These are phyloP conservation scores for Chinchilla lanigera DNA, from an alignment of 2,113 vertebrate species.

Conservation along the genomic window DNA sequence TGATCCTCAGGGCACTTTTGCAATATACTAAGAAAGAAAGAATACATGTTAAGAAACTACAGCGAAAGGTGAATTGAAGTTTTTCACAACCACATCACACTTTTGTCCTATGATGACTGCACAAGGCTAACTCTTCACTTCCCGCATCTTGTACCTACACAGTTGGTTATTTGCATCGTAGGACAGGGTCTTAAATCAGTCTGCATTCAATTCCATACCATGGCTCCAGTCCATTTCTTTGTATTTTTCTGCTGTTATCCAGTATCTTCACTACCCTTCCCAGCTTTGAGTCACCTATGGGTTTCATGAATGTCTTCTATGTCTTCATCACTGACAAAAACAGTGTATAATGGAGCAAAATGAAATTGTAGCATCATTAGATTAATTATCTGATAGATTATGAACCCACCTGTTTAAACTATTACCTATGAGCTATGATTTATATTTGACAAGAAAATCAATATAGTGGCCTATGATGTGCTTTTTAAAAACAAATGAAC, in stretches of 20 bases:
- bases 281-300: not conserved
- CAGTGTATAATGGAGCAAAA: not conserved
- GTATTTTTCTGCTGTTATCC: slow-evolving; percentile 34
- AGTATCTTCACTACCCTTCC: slow-evolving; percentile 39
- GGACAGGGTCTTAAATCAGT: not conserved
- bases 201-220: not conserved
- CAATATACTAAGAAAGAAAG: slow-evolving; percentile 46
- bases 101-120: not conserved
- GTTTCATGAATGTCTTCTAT: slow-evolving; percentile 24
- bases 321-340: slow-evolving; percentile 44
- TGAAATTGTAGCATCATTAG: not conserved
- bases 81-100: not conserved
- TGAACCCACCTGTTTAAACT: slow-evolving; percentile 3
- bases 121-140: not conserved
- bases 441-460: slow-evolving; percentile 33
- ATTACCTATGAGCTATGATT: not conserved
- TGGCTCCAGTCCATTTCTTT: slow-evolving; percentile 21
- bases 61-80: not conserved
- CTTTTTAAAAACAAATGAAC: not conserved
- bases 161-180: slow-evolving; percentile 12
- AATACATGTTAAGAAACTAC: slow-evolving; percentile 7
- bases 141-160: not conserved
- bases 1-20: not conserved
- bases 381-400: slow-evolving; percentile 22
- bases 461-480: not conserved